Evolutionary conservation across 1,140 invertebrate genomes (phyloP).

Genomic region (Pachypsylla venusta): DNA sequence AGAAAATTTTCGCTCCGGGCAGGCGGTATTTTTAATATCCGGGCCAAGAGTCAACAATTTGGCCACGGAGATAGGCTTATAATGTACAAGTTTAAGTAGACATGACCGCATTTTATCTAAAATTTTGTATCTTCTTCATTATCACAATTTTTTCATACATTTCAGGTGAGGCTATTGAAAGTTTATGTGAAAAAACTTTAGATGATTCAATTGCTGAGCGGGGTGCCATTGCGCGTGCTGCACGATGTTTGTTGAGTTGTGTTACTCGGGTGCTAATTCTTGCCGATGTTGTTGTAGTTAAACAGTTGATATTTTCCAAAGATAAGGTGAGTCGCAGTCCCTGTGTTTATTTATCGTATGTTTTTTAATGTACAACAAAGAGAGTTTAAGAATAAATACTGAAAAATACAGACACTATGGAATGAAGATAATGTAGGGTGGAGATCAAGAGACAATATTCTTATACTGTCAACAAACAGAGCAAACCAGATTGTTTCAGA

Average conservation of each 20-base stretch:
- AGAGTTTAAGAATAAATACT: slow-evolving; percentile 3
- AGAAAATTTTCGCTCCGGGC: no score
- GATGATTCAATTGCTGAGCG: slow-evolving; percentile 50
- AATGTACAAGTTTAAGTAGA: no score
- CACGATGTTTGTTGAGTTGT: slow-evolving; percentile 79
- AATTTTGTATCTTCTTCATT: no score
- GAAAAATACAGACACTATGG: neutral
- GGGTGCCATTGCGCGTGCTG: slow-evolving; percentile 72
- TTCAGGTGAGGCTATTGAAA: slow-evolving; percentile 73
- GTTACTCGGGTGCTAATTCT: slow-evolving; percentile 93
- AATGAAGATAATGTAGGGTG: neutral
- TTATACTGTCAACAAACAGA: no score
- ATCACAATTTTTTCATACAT: slow-evolving; percentile 24
- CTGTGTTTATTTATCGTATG: no score
- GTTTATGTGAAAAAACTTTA: slow-evolving; percentile 62
- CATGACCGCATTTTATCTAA: no score
- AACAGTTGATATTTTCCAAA: slow-evolving; percentile 87
- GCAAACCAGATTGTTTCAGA: no score
- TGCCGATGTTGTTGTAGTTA: slow-evolving; percentile 96
- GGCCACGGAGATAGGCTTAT: no score
- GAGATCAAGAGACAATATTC: no score
- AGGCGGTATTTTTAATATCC: no score
- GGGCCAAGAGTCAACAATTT: no score
- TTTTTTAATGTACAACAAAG: slow-evolving; percentile 7
- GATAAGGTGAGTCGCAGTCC: slow-evolving; percentile 60